Evolutionary conservation across 2,113 vertebrate genomes (phyloP), one percentile per base, ranked within the genome.

Genomic region (Hemibagrus wyckioides): DNA sequence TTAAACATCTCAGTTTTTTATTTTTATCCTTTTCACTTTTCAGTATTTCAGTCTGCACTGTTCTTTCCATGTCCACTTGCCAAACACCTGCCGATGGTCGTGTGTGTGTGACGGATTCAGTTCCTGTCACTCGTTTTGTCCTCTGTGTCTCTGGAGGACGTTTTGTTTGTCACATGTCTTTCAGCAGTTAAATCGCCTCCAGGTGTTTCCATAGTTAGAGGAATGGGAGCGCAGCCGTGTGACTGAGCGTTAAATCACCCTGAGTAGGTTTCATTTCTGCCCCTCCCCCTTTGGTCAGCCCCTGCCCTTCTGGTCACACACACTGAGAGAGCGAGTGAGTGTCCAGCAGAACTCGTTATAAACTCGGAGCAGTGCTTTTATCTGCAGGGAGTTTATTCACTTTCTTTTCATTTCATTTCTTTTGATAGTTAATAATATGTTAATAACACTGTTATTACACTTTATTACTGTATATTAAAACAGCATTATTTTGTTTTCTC

Each of bases 191-290:
- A 11, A 33, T 9, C 33, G 39, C 84, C 73, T 79, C n/a, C 84
- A 80, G 84, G 84, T 86, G 84, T 86, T 86, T 86, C 84, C 59
- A 77, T 86, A 86, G 23, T 80, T 86, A 80, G 84, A 80, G 84
- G n/a, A 63, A 79, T 36, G 17, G 28, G 73, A 77, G 57, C 10
- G 19, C 30, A 19, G 75, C 13, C 75, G 0, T 39, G 75, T 86
- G 84, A 86, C 75, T 21, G 44, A 50, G 61, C 30, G 4, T 80
- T 33, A 67, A 63, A 80, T 23, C 75, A 50, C 39, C n/a, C 17
- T 6, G 21, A 33, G 28, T 10, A 54, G 19, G 8, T 33, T 80
- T 80, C 17, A 21, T 48, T 85, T 57, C 54, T 57, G 54, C 59
- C 14, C 30, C 39, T 28, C 17, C 9, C 3, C 69, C 13, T n/a